A percentile compares a stretch with the other conserved stretches of the same genome.
Conservation (phyloP, 2,797 vertebrate species). For the Pagetopsis macropterus region DNA sequence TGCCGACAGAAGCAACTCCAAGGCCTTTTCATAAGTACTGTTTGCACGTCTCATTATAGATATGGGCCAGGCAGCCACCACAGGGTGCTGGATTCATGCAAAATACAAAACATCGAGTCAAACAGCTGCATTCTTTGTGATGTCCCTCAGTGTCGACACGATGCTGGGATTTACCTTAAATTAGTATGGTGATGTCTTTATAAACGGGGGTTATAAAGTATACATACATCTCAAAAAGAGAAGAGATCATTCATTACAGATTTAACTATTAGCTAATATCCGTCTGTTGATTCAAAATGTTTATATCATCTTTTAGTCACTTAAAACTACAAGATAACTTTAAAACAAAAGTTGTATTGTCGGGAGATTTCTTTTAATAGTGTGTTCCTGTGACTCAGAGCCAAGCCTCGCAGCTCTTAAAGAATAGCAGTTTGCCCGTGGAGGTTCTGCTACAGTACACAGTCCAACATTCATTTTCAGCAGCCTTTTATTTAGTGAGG, state of each 20-base stretch:
- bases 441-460: neutral
- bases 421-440: slow-evolving; percentile 32
- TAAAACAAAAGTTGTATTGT: neutral
- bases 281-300: slow-evolving; percentile 2
- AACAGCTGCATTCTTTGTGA: neutral
- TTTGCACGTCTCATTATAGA: slow-evolving; percentile 20
- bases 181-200: neutral
- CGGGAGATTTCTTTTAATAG: slow-evolving; percentile 5
- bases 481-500: slow-evolving; percentile 6
- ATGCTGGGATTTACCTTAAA: neutral
- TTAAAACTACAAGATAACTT: too few relatives aligned
- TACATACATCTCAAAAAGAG: too few relatives aligned
- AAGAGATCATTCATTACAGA: too few relatives aligned
- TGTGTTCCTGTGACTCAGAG: slow-evolving; percentile 44
- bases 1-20: slow-evolving; percentile 7
- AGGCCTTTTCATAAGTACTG: neutral
- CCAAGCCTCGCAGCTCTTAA: slow-evolving; percentile 19
- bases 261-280: too few relatives aligned
- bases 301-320: too few relatives aligned
- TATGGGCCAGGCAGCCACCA: neutral
- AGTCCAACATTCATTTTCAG: slow-evolving; percentile 26
- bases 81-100: slow-evolving; percentile 10
- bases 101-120: neutral
- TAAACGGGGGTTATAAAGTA: too few relatives aligned
- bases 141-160: neutral